A percentile compares a stretch with the other conserved stretches of the same genome.
Conservation (phyloP, 2,113 vertebrate genomes). For the Rhegmatorhina hoffmannsi region DNA sequence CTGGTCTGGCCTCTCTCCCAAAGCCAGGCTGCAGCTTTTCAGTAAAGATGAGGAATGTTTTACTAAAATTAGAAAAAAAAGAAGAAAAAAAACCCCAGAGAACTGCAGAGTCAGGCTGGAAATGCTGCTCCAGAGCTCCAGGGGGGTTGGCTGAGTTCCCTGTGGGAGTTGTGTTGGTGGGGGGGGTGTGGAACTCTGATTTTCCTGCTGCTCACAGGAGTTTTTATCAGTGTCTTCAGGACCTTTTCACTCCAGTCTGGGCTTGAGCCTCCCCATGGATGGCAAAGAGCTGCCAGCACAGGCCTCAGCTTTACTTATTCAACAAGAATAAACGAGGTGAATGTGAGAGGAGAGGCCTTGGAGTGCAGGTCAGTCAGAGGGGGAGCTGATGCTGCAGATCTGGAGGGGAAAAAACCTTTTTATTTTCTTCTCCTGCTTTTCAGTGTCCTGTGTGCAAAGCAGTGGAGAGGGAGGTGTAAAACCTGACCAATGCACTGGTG, state of each 20-base stretch:
- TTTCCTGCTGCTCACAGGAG: background rate
- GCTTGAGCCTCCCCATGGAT: background rate
- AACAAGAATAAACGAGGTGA: background rate
- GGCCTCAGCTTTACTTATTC: background rate
- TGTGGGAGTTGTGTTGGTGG: background rate
- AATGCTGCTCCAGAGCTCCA: background rate
- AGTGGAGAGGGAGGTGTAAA: background rate
- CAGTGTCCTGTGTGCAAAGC: background rate
- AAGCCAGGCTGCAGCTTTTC: conserved; percentile 14
- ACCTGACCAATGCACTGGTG: background rate
- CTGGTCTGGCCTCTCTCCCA: conserved; percentile 53
- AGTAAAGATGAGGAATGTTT: background rate
- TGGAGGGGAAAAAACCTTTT: background rate
- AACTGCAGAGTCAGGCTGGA: background rate
- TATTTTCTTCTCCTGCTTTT: background rate
- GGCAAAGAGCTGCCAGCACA: background rate
- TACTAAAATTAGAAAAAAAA: background rate
- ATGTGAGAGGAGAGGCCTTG: background rate
- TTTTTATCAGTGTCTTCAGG: background rate
- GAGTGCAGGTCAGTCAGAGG: rapidly evolving
- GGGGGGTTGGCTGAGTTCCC: background rate
- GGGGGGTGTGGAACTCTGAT: background rate
- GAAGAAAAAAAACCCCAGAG: background rate
- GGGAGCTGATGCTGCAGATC: background rate
- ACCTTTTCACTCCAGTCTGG: background rate